Evolutionary conservation across 2,797 vertebrate genomes (phyloP).

Genomic region (Sardinella longiceps): DNA sequence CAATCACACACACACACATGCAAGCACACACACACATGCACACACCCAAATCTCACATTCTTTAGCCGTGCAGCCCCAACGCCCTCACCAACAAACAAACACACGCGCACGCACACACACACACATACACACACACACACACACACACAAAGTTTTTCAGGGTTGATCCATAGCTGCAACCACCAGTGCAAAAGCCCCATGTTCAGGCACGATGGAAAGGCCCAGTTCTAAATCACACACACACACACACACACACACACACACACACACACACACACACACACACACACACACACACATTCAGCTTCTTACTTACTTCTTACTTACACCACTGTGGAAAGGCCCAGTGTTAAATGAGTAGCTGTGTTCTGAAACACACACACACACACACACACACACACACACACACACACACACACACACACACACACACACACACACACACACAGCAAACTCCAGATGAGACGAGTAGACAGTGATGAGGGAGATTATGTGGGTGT

Average conservation of each 20-base stretch:
- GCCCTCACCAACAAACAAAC: neutral
- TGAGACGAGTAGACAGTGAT: too few relatives aligned
- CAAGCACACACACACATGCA: too few relatives aligned
- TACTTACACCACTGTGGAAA: conserved; percentile 81
- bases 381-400: conserved; percentile 16
- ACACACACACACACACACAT: neutral
- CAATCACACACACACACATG: too few relatives aligned
- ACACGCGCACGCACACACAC: conserved; percentile 8
- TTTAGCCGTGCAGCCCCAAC: too few relatives aligned
- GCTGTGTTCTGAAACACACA: conserved; percentile 67
- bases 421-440: neutral
- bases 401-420: neutral
- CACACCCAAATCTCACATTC: too few relatives aligned
- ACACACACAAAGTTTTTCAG: neutral
- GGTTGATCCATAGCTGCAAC: too few relatives aligned
- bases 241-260: too few relatives aligned
- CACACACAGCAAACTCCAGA: neutral
- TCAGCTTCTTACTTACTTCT: conserved; percentile 78
- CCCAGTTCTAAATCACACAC: too few relatives aligned
- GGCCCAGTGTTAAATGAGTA: conserved; percentile 73
- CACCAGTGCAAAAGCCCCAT: too few relatives aligned
- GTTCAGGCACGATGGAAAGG: too few relatives aligned
- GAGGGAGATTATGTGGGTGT: too few relatives aligned
- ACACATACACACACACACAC: neutral
- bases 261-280: too few relatives aligned